Percentiles rank a stretch among this genome's conserved stretches.
These are phyloP conservation scores for Rutilus rutilus DNA, from an alignment of 2,113 vertebrate genomes.

Conservation along the genomic window DNA sequence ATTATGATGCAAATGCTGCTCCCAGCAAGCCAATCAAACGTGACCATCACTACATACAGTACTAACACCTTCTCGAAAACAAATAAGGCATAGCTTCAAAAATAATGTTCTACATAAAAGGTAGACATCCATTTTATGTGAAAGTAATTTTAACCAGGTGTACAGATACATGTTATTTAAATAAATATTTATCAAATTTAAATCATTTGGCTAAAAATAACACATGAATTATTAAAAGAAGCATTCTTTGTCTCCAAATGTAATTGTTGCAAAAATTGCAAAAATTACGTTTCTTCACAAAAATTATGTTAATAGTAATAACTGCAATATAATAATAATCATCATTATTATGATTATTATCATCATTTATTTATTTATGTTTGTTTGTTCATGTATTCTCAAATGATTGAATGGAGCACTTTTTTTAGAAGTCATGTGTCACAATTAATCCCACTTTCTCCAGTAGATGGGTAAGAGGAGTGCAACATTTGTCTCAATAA, in stretches of 20 bases:
- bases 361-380: too few species aligned
- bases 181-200: too few species aligned
- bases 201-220: not conserved
- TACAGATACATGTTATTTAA: too few species aligned
- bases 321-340: not conserved
- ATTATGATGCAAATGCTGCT: slow-evolving; percentile 31
- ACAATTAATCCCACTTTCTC: not conserved
- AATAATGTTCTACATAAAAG: not conserved
- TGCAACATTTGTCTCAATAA: not conserved
- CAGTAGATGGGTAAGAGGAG: not conserved
- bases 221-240: not conserved
- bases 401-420: too few species aligned
- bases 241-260: not conserved
- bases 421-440: not conserved
- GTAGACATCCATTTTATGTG: not conserved
- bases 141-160: not conserved
- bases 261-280: not conserved
- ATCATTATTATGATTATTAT: not conserved
- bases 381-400: not conserved
- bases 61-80: not conserved
- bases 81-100: not conserved
- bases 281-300: too few species aligned
- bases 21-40: not conserved
- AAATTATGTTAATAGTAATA: too few species aligned
- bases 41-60: not conserved